Evolutionary conservation across 2,113 vertebrate species (phyloP), one percentile per base, ranked within the genome.

Genomic region (Lepus timidus): DNA sequence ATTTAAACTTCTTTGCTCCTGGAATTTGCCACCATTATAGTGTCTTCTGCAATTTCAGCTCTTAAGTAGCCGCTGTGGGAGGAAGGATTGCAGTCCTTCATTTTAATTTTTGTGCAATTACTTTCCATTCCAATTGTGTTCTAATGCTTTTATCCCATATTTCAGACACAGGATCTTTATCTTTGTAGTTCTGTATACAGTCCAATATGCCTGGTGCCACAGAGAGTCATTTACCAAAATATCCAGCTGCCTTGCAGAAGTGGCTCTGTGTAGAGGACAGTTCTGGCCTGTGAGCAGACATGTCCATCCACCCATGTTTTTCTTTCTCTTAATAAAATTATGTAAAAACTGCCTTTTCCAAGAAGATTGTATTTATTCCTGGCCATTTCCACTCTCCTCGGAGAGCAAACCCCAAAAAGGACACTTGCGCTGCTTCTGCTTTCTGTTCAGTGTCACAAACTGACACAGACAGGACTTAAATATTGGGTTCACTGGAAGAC

Each of bases 361-460:
- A 79, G 70, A 65, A 5, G n/a, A 79, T 20, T 44, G 6, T 33
- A n/a, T 3, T 58, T 64, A 55, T 58, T 79, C 33, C 29, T 79
- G 10, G 20, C 22, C 6, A 49, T 65, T 3, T 2, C 1, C 4
- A 44, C 83, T 64, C 3, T 4, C 22, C n/a, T 65, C 23, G 22
- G 16, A 6, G 29, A 55, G 33, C 14, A 39, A 71, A 64, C 22
- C 2, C 4, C 17, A 61, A 52, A 62, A 70, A 84, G 73, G 4
- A 36, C 1, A 33, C 12, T 4, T n/a, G 1, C 2, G 6, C 20
- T 20, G 3, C 10, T n/a, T 19, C 39, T 79, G 7, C 3, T 52
- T 11, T 80, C 81, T 65, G 27, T 55, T n/a, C 14, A 65, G 1
- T 33, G 19, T 55, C 64, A 79, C 39, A 73, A 12, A 49, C 44